These are phyloP conservation scores for Drosophila prostipennis DNA, from an alignment of 2,888 invertebrate species.

Conservation along the genomic window DNA sequence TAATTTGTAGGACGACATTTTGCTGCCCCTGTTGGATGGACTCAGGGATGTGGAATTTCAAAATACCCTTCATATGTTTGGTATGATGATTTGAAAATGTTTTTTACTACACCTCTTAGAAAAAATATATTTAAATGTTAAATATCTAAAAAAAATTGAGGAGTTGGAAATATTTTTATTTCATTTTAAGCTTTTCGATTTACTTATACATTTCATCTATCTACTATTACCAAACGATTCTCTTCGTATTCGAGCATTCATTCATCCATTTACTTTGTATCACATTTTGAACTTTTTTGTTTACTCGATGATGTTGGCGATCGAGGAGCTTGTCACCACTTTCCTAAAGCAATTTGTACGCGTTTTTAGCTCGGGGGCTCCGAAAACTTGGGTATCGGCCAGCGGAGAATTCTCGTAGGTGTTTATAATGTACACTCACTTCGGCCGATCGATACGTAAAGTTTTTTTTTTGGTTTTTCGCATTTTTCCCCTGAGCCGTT, in stretches of 20 bases:
- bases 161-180: no score
- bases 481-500: constrained; percentile 18
- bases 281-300: constrained; percentile 27
- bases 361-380: constrained; percentile 64
- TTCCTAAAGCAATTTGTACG: constrained; percentile 79
- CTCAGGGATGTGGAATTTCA: constrained; percentile 23
- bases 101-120: background rate
- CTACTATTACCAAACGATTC: background rate
- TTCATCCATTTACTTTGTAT: constrained; percentile 55
- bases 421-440: constrained; percentile 79
- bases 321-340: constrained; percentile 77
- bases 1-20: constrained; percentile 78
- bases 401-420: constrained; percentile 67
- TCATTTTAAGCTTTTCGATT: background rate
- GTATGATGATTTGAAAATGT: background rate
- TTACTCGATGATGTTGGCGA: constrained; percentile 48
- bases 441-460: constrained; percentile 61
- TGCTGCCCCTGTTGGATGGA: constrained; percentile 69
- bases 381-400: constrained; percentile 64
- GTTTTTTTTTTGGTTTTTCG: constrained; percentile 19
- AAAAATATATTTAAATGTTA: no score
- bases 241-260: background rate
- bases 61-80: constrained; percentile 4
- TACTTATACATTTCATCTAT: background rate
- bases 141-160: no score